Evolutionary conservation across 2,888 invertebrate species (phyloP).

Genomic region (Philonicus albiceps): DNA sequence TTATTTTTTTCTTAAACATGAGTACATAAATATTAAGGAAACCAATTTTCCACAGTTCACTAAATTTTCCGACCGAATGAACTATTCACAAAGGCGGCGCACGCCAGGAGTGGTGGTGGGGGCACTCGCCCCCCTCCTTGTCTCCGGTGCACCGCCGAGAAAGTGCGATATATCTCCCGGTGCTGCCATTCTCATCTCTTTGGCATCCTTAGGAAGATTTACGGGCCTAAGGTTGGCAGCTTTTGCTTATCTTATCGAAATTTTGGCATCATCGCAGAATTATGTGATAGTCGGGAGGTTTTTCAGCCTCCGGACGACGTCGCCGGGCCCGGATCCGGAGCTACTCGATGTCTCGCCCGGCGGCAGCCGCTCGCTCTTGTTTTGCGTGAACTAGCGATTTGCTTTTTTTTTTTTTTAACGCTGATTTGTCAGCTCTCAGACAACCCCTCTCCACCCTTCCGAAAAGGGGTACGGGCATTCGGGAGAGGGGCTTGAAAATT

Average conservation of each 20-base stretch:
- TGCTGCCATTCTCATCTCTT: slow-evolving; percentile 49
- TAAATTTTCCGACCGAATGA: slow-evolving; percentile 47
- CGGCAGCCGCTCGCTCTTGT: not conserved
- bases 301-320: not conserved
- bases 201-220: slow-evolving; percentile 63
- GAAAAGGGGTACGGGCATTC: not conserved
- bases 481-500: not conserved
- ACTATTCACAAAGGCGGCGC: slow-evolving; percentile 40
- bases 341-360: slow-evolving; percentile 18
- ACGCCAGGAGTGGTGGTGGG: not conserved
- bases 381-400: not conserved
- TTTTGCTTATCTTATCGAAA: slow-evolving; percentile 63
- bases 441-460: not conserved
- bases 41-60: slow-evolving; percentile 49
- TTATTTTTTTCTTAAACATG: slow-evolving; percentile 45
- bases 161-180: slow-evolving; percentile 26
- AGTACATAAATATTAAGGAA: slow-evolving; percentile 49
- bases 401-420: not conserved
- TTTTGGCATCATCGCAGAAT: slow-evolving; percentile 56
- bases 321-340: not conserved
- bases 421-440: not conserved
- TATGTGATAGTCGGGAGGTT: slow-evolving; percentile 22
- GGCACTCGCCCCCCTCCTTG: too few species aligned
- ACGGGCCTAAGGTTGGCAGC: slow-evolving; percentile 62
- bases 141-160: slow-evolving; percentile 35